A percentile compares a stretch with the other conserved stretches of the same genome.
phyloP scores from a whole-genome alignment of 2,113 vertebrate species.

The Lucifuga dentata region DNA sequence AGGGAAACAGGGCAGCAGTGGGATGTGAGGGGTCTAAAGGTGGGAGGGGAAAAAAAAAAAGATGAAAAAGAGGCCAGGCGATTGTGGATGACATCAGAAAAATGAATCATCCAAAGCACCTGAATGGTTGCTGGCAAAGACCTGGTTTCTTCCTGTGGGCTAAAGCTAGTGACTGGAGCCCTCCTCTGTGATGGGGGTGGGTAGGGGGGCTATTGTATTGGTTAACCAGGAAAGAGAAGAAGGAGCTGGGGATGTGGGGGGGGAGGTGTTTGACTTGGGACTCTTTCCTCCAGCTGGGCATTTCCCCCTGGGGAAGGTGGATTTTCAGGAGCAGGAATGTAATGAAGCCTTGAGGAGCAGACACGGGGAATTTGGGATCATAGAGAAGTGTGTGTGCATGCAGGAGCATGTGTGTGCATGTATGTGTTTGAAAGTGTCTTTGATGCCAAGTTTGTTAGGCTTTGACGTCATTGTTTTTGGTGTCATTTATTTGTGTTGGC shows the following conservation, averaged over 20 bases:
- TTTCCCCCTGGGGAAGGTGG: slow-evolving; percentile 70
- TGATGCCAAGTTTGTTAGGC: too few relatives aligned
- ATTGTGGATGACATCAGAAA: slow-evolving; percentile 50
- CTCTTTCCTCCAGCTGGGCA: slow-evolving; percentile 61
- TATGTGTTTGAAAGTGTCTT: too few relatives aligned
- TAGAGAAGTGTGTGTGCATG: background rate
- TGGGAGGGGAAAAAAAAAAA: slow-evolving; percentile 25
- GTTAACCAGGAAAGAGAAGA: slow-evolving; percentile 74
- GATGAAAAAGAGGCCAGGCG: slow-evolving; percentile 37
- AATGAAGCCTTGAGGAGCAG: slow-evolving; percentile 48
- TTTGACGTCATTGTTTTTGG: too few relatives aligned
- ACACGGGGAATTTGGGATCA: slow-evolving; percentile 22
- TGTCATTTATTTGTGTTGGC: too few relatives aligned
- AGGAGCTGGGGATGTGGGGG: slow-evolving; percentile 22
- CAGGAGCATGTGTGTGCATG: background rate
- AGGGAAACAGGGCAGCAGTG: slow-evolving; percentile 76
- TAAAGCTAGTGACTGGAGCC: slow-evolving; percentile 59
- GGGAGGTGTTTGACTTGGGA: slow-evolving; percentile 48
- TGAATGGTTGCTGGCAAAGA: slow-evolving; percentile 55
- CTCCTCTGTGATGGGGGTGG: slow-evolving; percentile 60
- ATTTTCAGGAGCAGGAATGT: slow-evolving; percentile 64
- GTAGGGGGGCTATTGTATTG: slow-evolving; percentile 72
- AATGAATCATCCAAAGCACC: slow-evolving; percentile 48
- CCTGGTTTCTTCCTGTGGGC: slow-evolving; percentile 58
- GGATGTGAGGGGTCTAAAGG: slow-evolving; percentile 55